phyloP scores from a whole-genome alignment of 2,113 vertebrate species.

The Hemichromis elongatus region DNA sequence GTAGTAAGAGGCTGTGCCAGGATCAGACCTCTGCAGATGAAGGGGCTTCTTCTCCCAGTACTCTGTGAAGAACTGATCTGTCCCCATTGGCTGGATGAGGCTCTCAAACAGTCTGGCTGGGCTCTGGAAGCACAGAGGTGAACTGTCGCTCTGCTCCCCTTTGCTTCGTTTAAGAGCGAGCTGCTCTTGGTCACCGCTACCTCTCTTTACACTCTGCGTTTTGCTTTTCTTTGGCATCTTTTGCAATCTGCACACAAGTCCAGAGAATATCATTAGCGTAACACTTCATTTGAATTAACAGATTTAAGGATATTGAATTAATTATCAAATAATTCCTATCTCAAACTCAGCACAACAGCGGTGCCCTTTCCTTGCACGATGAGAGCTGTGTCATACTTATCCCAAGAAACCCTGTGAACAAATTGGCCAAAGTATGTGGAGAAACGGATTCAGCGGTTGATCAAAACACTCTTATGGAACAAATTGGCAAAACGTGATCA shows the following conservation, averaged over 20 bases:
- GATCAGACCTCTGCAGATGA: background rate
- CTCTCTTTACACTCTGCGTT: background rate
- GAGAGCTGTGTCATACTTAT: background rate
- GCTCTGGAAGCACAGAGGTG: background rate
- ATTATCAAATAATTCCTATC: background rate
- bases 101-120: background rate
- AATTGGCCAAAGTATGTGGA: background rate
- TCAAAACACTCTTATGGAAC: background rate
- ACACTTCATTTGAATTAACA: too few species aligned
- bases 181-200: rapidly evolving
- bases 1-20: background rate
- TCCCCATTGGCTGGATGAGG: background rate
- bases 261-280: rapidly evolving
- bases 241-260: background rate
- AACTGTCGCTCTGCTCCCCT: background rate
- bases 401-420: too few species aligned
- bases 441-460: too few species aligned
- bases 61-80: background rate
- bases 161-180: background rate
- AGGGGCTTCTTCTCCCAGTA: background rate
- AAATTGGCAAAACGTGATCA: background rate
- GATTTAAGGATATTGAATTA: rapidly evolving
- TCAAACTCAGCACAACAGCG: background rate
- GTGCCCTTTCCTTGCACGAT: background rate
- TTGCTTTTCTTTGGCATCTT: background rate